Evolutionary conservation across 2,888 invertebrate species (phyloP).

Genomic region (Mantis religiosa): DNA sequence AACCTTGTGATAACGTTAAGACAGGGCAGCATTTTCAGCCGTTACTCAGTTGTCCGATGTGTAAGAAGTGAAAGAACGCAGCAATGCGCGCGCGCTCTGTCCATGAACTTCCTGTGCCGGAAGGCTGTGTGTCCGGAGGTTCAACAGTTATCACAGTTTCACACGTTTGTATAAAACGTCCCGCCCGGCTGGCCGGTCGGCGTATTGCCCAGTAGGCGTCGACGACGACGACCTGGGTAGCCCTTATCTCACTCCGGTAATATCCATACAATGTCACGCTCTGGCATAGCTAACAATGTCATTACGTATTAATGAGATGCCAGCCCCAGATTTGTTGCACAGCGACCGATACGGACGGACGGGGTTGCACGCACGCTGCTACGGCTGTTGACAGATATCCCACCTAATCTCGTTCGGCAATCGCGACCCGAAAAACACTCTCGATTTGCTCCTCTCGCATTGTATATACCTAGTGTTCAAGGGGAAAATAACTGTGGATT

Average conservation of each 20-base stretch:
- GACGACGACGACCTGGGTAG: neutral
- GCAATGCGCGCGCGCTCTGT: neutral
- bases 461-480: neutral
- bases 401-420: neutral
- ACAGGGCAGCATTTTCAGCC: too few species aligned
- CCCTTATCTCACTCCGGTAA: slow-evolving; percentile 33
- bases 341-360: neutral
- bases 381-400: neutral
- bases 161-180: neutral
- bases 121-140: neutral
- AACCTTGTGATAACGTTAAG: too few species aligned
- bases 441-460: neutral
- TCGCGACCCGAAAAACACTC: neutral
- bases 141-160: neutral
- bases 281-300: slow-evolving; percentile 40
- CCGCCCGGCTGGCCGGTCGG: too few species aligned
- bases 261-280: slow-evolving; percentile 46
- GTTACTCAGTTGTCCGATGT: too few species aligned
- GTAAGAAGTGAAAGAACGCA: neutral
- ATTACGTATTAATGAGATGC: slow-evolving; percentile 45
- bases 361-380: slow-evolving; percentile 4
- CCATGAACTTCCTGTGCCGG: neutral
- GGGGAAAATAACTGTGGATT: neutral
- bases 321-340: slow-evolving; percentile 21
- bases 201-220: too few species aligned